Evolutionary conservation across 2,888 invertebrate species (phyloP), one percentile per base, ranked within the genome.

Genomic region (Keiferia lycopersicella): DNA sequence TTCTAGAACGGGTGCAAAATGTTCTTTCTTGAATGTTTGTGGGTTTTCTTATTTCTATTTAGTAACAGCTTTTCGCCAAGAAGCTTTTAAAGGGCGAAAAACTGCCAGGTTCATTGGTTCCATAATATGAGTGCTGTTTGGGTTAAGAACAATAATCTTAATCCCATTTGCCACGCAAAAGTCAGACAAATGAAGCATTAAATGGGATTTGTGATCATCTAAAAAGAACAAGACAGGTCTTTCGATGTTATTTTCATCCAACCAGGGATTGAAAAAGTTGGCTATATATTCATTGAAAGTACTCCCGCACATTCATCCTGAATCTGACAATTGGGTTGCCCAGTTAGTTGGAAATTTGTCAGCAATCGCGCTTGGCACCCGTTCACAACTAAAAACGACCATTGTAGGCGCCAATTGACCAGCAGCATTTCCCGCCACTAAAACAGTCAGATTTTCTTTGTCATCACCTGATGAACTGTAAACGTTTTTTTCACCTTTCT

Each of bases 241-340:
- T 16, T 50, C 16, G 20, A 50, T 50, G n/a, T 10, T 50, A 16
- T 50, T 50, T 58, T 72, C 41, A 18, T 67, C 22, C 18, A 76
- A 64, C 75, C 77, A 76, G 11, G 72, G 70, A 64, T 72, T 63
- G 67, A 80, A 77, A 51, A 77, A 64, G 63, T 82, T 81, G 6
- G 72, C 65, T 8, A 79, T 67, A 64, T 78, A 80, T 66, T 80
- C 76, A 69, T 67, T 79, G 67, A 80, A 80, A 1, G 77, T 77
- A 26, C 69, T 69, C 7, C 68, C 68, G 22, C 70, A 73, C 76
- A 81, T 81, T 77, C 75, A 79, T 2, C 78, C 78, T 62, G 60
- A 65, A 20, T 75, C 68, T 12, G 61, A 30, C 20, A 14, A 10
- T 48, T 48, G 48, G 10, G 48, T 50, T 14, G 10, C 20, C 26